phyloP scores from a whole-genome alignment of 2,888 invertebrate species.

The Dryobota labecula region DNA sequence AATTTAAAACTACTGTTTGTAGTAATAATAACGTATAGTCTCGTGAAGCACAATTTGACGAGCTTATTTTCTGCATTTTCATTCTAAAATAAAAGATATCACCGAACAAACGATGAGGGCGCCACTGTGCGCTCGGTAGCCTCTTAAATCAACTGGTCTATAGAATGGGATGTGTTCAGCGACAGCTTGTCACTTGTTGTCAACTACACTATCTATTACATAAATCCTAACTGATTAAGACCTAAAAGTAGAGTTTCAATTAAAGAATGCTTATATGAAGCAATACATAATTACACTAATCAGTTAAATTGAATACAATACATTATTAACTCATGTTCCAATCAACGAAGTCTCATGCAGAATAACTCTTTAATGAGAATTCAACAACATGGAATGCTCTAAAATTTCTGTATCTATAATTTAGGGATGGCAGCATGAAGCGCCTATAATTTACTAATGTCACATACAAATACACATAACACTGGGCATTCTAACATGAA shows the following conservation, averaged over 20 bases:
- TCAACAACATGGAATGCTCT: slow-evolving; percentile 85
- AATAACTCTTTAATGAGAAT: slow-evolving; percentile 74
- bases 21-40: no score
- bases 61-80: no score
- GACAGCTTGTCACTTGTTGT: slow-evolving; percentile 48
- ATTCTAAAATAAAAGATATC: no score
- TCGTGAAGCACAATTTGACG: no score
- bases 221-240: slow-evolving; percentile 68
- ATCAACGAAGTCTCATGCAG: slow-evolving; percentile 74
- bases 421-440: slow-evolving; percentile 58
- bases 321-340: slow-evolving; percentile 73
- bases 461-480: slow-evolving; percentile 76
- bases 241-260: slow-evolving; percentile 72
- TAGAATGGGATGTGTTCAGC: slow-evolving; percentile 44
- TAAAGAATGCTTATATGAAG: slow-evolving; percentile 75
- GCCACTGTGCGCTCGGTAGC: no score
- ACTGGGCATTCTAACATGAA: slow-evolving; percentile 76
- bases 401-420: slow-evolving; percentile 75
- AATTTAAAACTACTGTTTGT: no score
- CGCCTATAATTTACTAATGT: slow-evolving; percentile 75
- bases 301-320: slow-evolving; percentile 77
- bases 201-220: slow-evolving; percentile 61
- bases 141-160: slow-evolving; percentile 51
- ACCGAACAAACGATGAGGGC: no score
- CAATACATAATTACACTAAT: slow-evolving; percentile 79